A percentile compares a stretch with the other conserved stretches of the same genome.
Conservation (phyloP, 2,888 invertebrate genomes). For the Coelinius sp. region DNA sequence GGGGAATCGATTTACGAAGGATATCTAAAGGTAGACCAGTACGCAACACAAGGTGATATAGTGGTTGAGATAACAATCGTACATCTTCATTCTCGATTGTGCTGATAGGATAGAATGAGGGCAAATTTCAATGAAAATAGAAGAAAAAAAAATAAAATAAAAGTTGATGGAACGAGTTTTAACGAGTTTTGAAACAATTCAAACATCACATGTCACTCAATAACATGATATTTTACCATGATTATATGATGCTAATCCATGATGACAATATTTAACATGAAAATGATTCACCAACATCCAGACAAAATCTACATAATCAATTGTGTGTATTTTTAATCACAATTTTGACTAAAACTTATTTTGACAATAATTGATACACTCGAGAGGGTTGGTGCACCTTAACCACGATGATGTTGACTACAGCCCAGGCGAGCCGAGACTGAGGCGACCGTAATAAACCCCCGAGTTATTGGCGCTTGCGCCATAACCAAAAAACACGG, state of each 20-base stretch:
- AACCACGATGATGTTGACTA: constrained; percentile 58
- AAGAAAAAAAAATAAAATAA: background rate
- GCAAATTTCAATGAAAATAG: background rate
- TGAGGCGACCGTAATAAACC: constrained; percentile 64
- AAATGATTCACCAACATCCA: background rate
- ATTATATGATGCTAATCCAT: background rate
- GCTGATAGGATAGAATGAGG: background rate
- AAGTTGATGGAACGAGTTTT: too few relatives aligned
- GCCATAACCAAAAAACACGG: constrained; percentile 34
- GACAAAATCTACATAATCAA: background rate
- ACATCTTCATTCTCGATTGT: background rate
- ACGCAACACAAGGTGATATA: constrained; percentile 7
- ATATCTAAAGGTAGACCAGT: constrained; percentile 24
- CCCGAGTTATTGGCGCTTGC: constrained; percentile 48
- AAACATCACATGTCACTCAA: background rate
- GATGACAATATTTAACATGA: background rate
- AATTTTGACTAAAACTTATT: background rate
- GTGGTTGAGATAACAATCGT: background rate
- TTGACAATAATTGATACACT: background rate
- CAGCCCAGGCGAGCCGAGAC: constrained; percentile 69
- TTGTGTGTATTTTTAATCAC: background rate
- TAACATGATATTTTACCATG: background rate
- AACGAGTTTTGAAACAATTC: too few relatives aligned
- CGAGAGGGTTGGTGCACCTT: background rate
- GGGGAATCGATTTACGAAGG: constrained; percentile 48